Evolutionary conservation across 1,140 invertebrate genomes (phyloP), one percentile per base, ranked within the genome.

Genomic region (Cecropterus lyciades): DNA sequence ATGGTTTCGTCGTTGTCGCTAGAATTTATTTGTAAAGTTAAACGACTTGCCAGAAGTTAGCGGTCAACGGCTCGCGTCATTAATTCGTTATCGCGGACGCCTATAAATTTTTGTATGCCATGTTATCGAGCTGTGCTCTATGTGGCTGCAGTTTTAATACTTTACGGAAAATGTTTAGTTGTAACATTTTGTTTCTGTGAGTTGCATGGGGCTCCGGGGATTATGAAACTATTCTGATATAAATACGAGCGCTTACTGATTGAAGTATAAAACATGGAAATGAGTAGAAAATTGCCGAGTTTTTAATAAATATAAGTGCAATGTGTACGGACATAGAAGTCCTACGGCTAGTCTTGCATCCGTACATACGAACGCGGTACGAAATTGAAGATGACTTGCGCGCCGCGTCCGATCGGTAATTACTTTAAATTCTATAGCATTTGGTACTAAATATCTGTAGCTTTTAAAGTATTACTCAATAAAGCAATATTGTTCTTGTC

Each of bases 311-410:
- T n/a, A n/a, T 0, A 40, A 13, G 48, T 51, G 60, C 59, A 68
- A 48, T 46, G 66, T 67, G 53, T 30, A 45, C 49, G 59, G 48
- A 20, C 14, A 20, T 51, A 17, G 15, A 3, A 33, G 14, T 13
- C n/a, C n/a, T n/a, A n/a, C n/a, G n/a, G 30, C 27, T 33, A n/a
- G 62, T 53, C 33, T 24, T 80, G 40, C 79, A 83, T 27, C 83
- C 83, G 6, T 84, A 82, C 73, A 84, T 84, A 16, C 77, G 83
- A 37, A 85, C 83, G 40, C 70, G 83, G 6, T n/a, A 67, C 51
- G 76, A 85, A 70, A 80, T 85, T 16, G 64, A 27, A 15, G 24
- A 30, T 17, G 69, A 51, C 8, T 20, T 45, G 55, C 64, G 51
- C 15, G 52, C 55, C 53, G 30, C 59, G 13, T 3, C 48, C 37